phyloP scores from a whole-genome alignment of 1,140 invertebrate genomes.

The Sipha flava region DNA sequence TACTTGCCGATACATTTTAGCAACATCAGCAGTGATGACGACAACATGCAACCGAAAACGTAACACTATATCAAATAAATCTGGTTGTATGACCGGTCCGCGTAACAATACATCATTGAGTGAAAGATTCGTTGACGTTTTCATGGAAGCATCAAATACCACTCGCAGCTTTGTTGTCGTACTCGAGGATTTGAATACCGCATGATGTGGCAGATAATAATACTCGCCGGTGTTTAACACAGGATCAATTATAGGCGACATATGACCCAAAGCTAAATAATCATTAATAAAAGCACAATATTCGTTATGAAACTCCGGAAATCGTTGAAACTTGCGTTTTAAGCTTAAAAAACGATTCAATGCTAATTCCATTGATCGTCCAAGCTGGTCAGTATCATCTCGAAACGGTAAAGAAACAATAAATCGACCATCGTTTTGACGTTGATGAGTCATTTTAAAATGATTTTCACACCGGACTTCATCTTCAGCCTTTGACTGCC shows the following conservation, averaged over 20 bases:
- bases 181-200: not conserved
- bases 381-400: constrained; percentile 14
- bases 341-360: constrained; percentile 33
- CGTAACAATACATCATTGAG: constrained; percentile 37
- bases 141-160: constrained; percentile 42
- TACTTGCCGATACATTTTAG: constrained; percentile 36
- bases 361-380: constrained; percentile 33
- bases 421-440: constrained; percentile 8
- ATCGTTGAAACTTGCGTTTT: constrained; percentile 38
- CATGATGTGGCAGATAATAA: constrained; percentile 35
- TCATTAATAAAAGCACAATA: constrained; percentile 42
- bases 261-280: constrained; percentile 40
- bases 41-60: constrained; percentile 32
- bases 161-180: constrained; percentile 40
- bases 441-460: not conserved
- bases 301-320: constrained; percentile 38
- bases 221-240: too few species aligned
- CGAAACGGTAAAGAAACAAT: constrained; percentile 40
- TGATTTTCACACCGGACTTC: constrained; percentile 9
- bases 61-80: constrained; percentile 39
- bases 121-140: constrained; percentile 36
- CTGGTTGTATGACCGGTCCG: constrained; percentile 38
- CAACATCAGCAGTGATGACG: constrained; percentile 31
- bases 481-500: not conserved
- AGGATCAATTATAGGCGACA: constrained; percentile 19